Conservation (phyloP, 2,888 invertebrate genomes). For the Melanophora roralis region DNA sequence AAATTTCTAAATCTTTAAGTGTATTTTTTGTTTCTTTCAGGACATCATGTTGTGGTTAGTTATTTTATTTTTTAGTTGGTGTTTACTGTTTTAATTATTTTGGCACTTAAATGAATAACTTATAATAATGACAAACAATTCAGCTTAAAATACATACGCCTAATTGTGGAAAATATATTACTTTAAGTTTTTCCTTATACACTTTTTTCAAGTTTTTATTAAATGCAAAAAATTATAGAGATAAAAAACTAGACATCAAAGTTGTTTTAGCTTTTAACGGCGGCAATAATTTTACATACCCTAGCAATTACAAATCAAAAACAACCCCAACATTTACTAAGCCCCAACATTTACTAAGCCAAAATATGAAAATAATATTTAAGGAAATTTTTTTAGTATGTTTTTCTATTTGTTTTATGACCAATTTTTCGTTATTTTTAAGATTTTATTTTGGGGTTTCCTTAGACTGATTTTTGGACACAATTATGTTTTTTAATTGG, state of each 20-base stretch:
- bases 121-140: constrained; percentile 38
- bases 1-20: not conserved
- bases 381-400: too few relatives aligned
- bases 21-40: constrained; percentile 13
- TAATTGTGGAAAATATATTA: constrained; percentile 26
- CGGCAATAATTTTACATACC: not conserved
- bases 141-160: constrained; percentile 28
- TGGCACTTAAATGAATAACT: constrained; percentile 48
- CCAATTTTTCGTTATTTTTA: too few relatives aligned
- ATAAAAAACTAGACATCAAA: constrained; percentile 23
- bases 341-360: too few relatives aligned
- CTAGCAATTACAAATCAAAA: too few relatives aligned
- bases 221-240: constrained; percentile 47
- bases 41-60: constrained; percentile 42
- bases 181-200: constrained; percentile 31
- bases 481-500: too few relatives aligned
- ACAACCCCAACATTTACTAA: too few relatives aligned
- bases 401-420: too few relatives aligned
- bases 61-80: not conserved
- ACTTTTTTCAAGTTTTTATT: constrained; percentile 54
- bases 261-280: not conserved
- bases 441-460: too few relatives aligned
- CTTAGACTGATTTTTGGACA: too few relatives aligned
- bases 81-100: constrained; percentile 3
- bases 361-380: too few relatives aligned